Evolutionary conservation across 1,140 invertebrate genomes (phyloP).

Genomic region (Sweltsa coloradensis): DNA sequence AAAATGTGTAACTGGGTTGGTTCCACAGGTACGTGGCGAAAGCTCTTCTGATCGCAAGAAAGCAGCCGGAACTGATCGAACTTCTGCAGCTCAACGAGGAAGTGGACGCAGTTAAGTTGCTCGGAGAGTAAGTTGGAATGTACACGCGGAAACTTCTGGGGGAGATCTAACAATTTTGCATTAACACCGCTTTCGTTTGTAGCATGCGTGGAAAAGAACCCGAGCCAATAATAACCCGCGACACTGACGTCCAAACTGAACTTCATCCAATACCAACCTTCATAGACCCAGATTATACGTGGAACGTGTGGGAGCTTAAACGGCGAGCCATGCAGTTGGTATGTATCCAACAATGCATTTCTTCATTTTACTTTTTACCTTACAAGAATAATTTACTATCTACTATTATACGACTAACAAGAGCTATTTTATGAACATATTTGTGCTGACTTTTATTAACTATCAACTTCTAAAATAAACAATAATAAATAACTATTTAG

Average conservation of each 20-base stretch:
- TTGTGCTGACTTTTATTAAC: too few relatives aligned
- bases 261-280: conserved; percentile 46
- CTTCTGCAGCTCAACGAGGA: conserved; percentile 41
- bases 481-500: too few relatives aligned
- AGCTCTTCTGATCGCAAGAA: conserved; percentile 37
- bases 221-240: conserved; percentile 25
- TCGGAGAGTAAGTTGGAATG: conserved; percentile 25
- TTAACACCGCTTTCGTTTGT: too few relatives aligned
- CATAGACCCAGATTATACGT: conserved; percentile 54
- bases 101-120: conserved; percentile 31
- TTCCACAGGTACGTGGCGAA: conserved; percentile 36
- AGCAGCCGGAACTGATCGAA: conserved; percentile 42
- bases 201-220: background rate
- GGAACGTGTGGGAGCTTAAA: conserved; percentile 66
- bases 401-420: too few relatives aligned
- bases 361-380: too few relatives aligned
- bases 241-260: conserved; percentile 56
- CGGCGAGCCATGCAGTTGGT: conserved; percentile 55
- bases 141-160: too few relatives aligned
- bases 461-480: too few relatives aligned
- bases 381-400: too few relatives aligned
- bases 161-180: too few relatives aligned
- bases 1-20: conserved; percentile 1
- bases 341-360: too few relatives aligned
- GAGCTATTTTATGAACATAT: too few relatives aligned